Percentiles rank a stretch among this genome's conserved stretches.
These are phyloP conservation scores for Meloidogyne exigua DNA, from an alignment of 1,140 invertebrate species.

Conservation along the genomic window DNA sequence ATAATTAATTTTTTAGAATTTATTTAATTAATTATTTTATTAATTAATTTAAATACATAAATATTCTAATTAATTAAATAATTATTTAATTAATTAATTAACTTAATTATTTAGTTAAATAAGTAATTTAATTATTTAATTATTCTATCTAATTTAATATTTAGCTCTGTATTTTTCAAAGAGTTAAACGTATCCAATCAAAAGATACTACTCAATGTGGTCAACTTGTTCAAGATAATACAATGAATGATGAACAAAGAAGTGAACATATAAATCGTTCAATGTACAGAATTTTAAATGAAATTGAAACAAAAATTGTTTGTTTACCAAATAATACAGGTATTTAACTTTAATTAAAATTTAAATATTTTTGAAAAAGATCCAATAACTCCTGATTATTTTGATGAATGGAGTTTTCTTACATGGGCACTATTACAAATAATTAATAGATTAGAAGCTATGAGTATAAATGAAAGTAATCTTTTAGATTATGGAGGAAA, in stretches of 20 bases:
- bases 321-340: slow-evolving; percentile 33
- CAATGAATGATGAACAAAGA: slow-evolving; percentile 42
- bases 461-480: slow-evolving; percentile 16
- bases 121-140: background rate
- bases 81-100: background rate
- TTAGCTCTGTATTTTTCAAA: slow-evolving; percentile 45
- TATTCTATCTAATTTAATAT: background rate
- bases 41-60: too few species aligned
- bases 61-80: too few species aligned
- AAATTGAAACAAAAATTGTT: slow-evolving; percentile 43
- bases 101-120: slow-evolving; percentile 1
- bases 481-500: slow-evolving; percentile 47
- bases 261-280: slow-evolving; percentile 46
- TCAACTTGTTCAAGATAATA: slow-evolving; percentile 23
- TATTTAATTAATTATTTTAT: too few species aligned
- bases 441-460: slow-evolving; percentile 39
- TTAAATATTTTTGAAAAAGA: slow-evolving; percentile 12
- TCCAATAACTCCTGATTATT: slow-evolving; percentile 37
- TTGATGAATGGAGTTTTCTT: slow-evolving; percentile 48
- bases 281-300: slow-evolving; percentile 48
- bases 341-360: slow-evolving; percentile 11
- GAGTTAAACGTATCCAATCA: slow-evolving; percentile 41
- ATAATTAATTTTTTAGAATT: too few species aligned
- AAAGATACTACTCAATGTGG: slow-evolving; percentile 43
- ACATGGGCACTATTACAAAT: slow-evolving; percentile 49